These are phyloP conservation scores for Drosophila fuyamai DNA, from an alignment of 1,140 invertebrate genomes.

Conservation along the genomic window DNA sequence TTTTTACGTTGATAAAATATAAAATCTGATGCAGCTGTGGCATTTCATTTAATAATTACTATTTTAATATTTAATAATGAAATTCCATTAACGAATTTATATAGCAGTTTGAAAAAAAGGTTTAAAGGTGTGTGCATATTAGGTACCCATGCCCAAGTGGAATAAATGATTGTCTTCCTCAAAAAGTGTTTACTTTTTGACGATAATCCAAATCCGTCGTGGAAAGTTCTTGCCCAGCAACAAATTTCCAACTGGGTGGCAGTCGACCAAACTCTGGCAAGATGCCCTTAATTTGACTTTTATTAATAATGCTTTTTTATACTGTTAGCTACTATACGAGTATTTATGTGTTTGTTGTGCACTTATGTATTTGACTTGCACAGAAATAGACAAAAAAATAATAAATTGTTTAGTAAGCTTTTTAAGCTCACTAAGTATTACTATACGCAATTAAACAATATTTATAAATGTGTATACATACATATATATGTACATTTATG, in stretches of 20 bases:
- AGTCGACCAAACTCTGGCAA: conserved; percentile 27
- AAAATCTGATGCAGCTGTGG: too few relatives aligned
- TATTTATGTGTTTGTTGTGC: conserved; percentile 59
- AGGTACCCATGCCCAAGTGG: too few relatives aligned
- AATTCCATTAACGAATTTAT: too few relatives aligned
- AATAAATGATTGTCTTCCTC: neutral
- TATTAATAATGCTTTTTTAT: conserved; percentile 65
- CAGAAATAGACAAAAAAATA: conserved; percentile 1
- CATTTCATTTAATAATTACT: too few relatives aligned
- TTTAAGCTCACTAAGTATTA: neutral
- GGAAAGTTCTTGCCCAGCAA: neutral
- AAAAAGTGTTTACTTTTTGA: neutral
- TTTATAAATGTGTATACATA: neutral
- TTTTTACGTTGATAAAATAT: too few relatives aligned
- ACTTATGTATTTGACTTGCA: conserved; percentile 7
- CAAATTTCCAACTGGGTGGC: conserved; percentile 61
- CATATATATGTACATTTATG: too few relatives aligned
- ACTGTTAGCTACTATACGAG: conserved; percentile 54
- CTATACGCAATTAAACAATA: neutral
- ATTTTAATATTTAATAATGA: too few relatives aligned
- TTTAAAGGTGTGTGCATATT: too few relatives aligned
- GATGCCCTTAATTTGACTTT: conserved; percentile 81
- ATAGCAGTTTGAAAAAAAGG: too few relatives aligned
- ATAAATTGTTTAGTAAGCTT: conserved; percentile 6
- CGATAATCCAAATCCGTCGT: neutral